A percentile compares a stretch with the other conserved stretches of the same genome.
These are phyloP conservation scores for Mastigias papua DNA, from an alignment of 30 jellyfish, hydroid and myxozoan genomes.

Conservation along the genomic window DNA sequence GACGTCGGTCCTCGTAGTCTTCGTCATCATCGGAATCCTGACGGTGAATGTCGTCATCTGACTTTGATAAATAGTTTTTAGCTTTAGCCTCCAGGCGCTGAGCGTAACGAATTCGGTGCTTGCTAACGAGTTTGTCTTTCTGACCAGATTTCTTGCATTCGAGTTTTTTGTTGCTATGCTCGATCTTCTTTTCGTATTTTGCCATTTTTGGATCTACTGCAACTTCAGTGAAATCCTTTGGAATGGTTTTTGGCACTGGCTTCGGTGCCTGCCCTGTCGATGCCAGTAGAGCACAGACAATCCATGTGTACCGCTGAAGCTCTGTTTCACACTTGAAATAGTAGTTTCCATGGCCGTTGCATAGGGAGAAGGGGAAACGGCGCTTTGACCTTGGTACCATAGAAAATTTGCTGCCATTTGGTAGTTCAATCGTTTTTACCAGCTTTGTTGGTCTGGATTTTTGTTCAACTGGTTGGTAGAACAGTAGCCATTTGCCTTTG, in stretches of 20 bases:
- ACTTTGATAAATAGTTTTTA: slow-evolving; percentile 41
- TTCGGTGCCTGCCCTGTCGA: slow-evolving; percentile 80
- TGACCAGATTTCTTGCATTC: slow-evolving; percentile 60
- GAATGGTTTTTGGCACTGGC: slow-evolving; percentile 78
- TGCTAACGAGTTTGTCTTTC: slow-evolving; percentile 31
- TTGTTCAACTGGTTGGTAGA: slow-evolving; percentile 64
- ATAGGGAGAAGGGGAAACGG: slow-evolving; percentile 92
- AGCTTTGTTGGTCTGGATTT: slow-evolving; percentile 66
- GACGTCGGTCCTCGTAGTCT: slow-evolving; percentile 48
- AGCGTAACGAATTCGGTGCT: slow-evolving; percentile 63
- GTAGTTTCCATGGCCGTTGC: slow-evolving; percentile 87
- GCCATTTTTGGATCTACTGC: slow-evolving; percentile 77
- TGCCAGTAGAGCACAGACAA: slow-evolving; percentile 80
- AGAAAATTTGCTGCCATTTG: slow-evolving; percentile 81
- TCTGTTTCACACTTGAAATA: slow-evolving; percentile 94
- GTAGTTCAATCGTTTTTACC: slow-evolving; percentile 80
- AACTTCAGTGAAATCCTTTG: slow-evolving; percentile 68
- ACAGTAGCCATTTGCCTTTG: slow-evolving; percentile 93
- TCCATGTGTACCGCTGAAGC: slow-evolving; percentile 93
- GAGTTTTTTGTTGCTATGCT: slow-evolving; percentile 54
- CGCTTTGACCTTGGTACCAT: slow-evolving; percentile 84
- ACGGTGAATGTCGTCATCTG: slow-evolving; percentile 41
- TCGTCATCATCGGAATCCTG: slow-evolving; percentile 30
- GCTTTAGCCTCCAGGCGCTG: slow-evolving; percentile 72
- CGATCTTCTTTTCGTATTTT: slow-evolving; percentile 44